Conservation (phyloP, 2,113 vertebrate genomes). For the Percopsis transmontana region DNA sequence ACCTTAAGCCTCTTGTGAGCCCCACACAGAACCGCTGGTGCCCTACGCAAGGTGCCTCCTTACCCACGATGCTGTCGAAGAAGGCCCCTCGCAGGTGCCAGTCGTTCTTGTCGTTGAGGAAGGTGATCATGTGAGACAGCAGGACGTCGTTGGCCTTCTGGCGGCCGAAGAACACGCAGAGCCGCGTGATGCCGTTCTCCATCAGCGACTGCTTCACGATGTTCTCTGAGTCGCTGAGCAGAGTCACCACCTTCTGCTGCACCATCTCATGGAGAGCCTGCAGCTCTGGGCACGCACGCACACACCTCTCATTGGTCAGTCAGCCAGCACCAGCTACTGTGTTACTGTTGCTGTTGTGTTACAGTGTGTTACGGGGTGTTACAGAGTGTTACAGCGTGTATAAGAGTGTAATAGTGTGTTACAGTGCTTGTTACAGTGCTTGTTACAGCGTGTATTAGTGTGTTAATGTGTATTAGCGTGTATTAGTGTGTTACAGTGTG, state of each 20-base stretch:
- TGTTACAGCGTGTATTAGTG: too few relatives aligned
- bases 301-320: not conserved
- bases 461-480: too few relatives aligned
- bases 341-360: too few relatives aligned
- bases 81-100: slow-evolving; percentile 98
- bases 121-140: slow-evolving; percentile 98
- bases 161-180: slow-evolving; percentile 97
- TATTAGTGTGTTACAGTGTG: too few relatives aligned
- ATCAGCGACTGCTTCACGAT: slow-evolving; percentile 97
- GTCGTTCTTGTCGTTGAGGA: slow-evolving; percentile 98
- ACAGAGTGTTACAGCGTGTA: too few relatives aligned
- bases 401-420: too few relatives aligned
- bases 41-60: slow-evolving; percentile 39
- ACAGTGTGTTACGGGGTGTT: too few relatives aligned
- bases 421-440: too few relatives aligned
- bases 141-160: slow-evolving; percentile 98
- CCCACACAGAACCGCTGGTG: not conserved
- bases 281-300: slow-evolving; percentile 79
- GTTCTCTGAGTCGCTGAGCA: slow-evolving; percentile 96
- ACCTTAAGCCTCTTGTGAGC: too few relatives aligned
- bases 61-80: slow-evolving; percentile 98
- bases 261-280: slow-evolving; percentile 99
- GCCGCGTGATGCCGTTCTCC: slow-evolving; percentile 97
- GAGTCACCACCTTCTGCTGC: slow-evolving; percentile 98
- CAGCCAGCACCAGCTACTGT: too few relatives aligned